Evolutionary conservation across 2,797 vertebrate genomes (phyloP).

Genomic region (Forpus xanthops): DNA sequence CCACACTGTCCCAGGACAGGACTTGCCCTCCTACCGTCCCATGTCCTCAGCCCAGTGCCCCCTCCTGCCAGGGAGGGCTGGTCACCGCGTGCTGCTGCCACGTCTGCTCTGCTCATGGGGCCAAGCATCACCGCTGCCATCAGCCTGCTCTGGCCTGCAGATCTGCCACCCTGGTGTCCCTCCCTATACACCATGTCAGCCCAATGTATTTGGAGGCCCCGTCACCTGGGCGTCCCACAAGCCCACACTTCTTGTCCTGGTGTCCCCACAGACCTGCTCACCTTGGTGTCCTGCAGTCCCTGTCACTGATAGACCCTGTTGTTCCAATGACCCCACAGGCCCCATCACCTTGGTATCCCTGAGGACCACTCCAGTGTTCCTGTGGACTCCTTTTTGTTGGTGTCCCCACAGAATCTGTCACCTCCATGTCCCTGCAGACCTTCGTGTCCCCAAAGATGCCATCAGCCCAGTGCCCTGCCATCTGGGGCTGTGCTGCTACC

Average conservation of each 20-base stretch:
- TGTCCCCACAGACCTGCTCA: not conserved
- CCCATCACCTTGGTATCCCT: not conserved
- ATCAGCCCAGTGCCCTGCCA: not conserved
- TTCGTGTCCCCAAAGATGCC: not conserved
- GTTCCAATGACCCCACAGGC: not conserved
- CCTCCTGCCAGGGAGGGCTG: not conserved
- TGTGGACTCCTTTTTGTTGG: not conserved
- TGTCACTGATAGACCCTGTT: not conserved
- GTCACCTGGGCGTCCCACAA: too few species aligned
- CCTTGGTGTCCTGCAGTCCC: not conserved
- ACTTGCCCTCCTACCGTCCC: not conserved
- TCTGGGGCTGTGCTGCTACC: fast-evolving
- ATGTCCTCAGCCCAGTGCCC: not conserved
- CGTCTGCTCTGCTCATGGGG: fast-evolving
- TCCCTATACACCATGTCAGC: not conserved
- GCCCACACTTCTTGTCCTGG: too few species aligned
- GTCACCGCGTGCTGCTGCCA: fast-evolving
- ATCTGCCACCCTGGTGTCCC: not conserved
- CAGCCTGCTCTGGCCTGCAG: not conserved
- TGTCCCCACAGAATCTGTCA: not conserved
- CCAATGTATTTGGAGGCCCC: not conserved
- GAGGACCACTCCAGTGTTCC: not conserved
- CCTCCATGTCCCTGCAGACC: not conserved
- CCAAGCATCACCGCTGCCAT: not conserved
- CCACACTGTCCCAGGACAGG: fast-evolving